Conservation (phyloP, 2,888 invertebrate species). For the Macrophya annulata region DNA sequence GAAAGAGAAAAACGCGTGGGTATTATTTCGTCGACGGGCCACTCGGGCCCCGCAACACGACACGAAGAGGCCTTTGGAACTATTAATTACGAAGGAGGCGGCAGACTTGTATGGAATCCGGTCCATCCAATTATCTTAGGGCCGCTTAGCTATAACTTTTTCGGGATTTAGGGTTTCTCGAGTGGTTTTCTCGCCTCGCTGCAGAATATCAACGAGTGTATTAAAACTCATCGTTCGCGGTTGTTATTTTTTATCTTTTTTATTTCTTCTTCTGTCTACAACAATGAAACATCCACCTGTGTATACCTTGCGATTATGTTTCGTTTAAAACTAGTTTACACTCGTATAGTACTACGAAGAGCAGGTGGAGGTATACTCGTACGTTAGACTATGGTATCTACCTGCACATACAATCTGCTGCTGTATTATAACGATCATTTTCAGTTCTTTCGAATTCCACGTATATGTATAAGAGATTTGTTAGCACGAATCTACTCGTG, state of each 20-base stretch:
- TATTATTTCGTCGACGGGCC: slow-evolving; percentile 50
- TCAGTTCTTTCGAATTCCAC: neutral
- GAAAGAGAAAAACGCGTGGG: slow-evolving; percentile 30
- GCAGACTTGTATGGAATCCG: slow-evolving; percentile 73
- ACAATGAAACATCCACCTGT: neutral
- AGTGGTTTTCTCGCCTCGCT: slow-evolving; percentile 49
- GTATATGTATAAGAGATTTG: neutral
- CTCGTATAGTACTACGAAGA: slow-evolving; percentile 15
- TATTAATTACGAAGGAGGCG: slow-evolving; percentile 75
- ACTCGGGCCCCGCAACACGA: slow-evolving; percentile 50
- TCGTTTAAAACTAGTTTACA: slow-evolving; percentile 38
- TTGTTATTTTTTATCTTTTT: neutral
- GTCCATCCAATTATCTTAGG: slow-evolving; percentile 75
- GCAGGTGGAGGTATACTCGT: slow-evolving; percentile 39
- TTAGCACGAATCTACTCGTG: slow-evolving; percentile 28
- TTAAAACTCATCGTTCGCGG: neutral
- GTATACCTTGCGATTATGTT: slow-evolving; percentile 13
- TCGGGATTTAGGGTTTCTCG: slow-evolving; percentile 52
- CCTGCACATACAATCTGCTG: slow-evolving; percentile 7
- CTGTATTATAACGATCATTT: neutral
- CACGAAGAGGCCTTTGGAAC: slow-evolving; percentile 65
- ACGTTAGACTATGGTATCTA: neutral
- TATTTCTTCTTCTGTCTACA: neutral
- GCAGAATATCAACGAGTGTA: slow-evolving; percentile 26
- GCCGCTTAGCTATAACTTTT: slow-evolving; percentile 53